Base-by-base conservation (phyloP, 2,113 vertebrate genomes). In the Rynchops niger region DNA sequence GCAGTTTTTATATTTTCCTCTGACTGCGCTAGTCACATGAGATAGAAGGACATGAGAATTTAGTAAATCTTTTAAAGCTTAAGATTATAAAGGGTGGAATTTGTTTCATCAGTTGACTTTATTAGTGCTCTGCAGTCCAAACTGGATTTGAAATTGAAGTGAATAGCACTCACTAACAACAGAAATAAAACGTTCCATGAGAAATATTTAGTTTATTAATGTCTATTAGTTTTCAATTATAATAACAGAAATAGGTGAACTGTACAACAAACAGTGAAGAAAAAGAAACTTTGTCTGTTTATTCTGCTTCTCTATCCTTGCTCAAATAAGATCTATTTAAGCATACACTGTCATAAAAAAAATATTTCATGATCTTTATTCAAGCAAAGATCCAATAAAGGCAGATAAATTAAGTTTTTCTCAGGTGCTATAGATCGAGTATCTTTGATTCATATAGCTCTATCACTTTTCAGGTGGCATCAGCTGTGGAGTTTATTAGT, bases 1-100 rank as follows among this genome's bases (percentile, higher is more conserved):
- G 71, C 86, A 96, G 63, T 86, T 93, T 97, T 88, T 82, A n/a
- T 76, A 50, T 91, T 93, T 97, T 79, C 83, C 76, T 94, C 85
- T 94, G 91, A 94, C 74, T 88, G 61, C 29, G 4, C 66, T 79
- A 95, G 70, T 95, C 79, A 78, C 53, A 73, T 89, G 80, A 97
- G 76, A 97, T 82, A 0, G 30, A 97, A 96, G 45, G 79, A 92
- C 82, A 88, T 26, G 56, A 97, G 80, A 96, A 86, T 88, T 88
- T 65, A 74, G 53, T 86, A 95, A 97, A 93, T 85, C 66, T 91
- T 94, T 94, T 62, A 93, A 82, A 97, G 38, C 4, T 94, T 90
- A 91, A 96, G 56, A 95, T 80, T 77, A 92, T 70, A 80, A 95
- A 97, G 36, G 6, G 17, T 84, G 55, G 70, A 83, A 91, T 81